Base-by-base conservation (phyloP, 2,113 vertebrate genomes). In the Cricetomys ansorgei region DNA sequence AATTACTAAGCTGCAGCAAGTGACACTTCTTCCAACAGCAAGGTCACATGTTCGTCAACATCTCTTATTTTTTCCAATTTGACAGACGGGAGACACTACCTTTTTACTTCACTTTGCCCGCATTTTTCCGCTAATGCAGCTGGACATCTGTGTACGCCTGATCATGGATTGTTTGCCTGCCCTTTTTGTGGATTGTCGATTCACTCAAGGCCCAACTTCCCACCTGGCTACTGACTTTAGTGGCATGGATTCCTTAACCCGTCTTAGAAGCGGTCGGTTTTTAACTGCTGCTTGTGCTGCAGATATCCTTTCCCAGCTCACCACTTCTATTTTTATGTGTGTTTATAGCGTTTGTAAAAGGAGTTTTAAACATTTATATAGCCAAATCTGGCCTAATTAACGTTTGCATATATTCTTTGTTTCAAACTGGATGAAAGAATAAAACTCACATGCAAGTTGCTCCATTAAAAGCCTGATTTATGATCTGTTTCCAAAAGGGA, bases 251-350 rank as follows among this genome's bases (percentile, higher is more conserved):
- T 86, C 72, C 15, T 72, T 64, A 95, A 73, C 23, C 40, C 31
- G 85, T 57, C 80, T 64, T 48, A 83, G n/a, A 37, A 48, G 50
- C 2, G 70, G 10, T n/a, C 37, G 85, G 2, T 25, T 91, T 97
- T 95, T 83, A 21, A 31, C 9, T 89, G 43, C 84, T 88, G 88
- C 69, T 89, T 65, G 29, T 91, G 11, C 73, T 59, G 84, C 62
- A 96, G 64, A 83, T 96, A 45, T 55, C 77, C 50, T 93, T 90
- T 94, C 34, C 31, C 5, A 4, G 7, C n/a, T 91, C 72, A 90
- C 43, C 29, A 0, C 77, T 95, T 85, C 40, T 92, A 96, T 87
- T 84, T 89, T 89, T 94, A 92, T 37, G 19, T 95, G 76, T 97
- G 25, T 50, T 73, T 89, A 59, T 84, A 64, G 48, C 79, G 76